Base-by-base conservation (phyloP, 1,140 invertebrate genomes). In the Colletes gigas region DNA sequence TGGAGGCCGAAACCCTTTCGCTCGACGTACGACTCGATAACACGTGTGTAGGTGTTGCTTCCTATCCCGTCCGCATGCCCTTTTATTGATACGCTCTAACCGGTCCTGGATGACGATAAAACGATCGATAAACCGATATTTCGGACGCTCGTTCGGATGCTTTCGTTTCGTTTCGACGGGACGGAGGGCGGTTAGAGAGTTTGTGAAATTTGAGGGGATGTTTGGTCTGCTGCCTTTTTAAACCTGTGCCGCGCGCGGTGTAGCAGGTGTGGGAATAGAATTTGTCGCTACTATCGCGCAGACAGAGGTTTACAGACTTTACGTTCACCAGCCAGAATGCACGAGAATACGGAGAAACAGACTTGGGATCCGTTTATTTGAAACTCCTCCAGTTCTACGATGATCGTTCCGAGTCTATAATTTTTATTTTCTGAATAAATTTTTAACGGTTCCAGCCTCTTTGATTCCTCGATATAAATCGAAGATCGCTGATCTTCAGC, bases 401-500 rank as follows among this genome's bases (percentile, higher is more conserved):
- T 50, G 50, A 10, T 12, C 8, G 30, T 30, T 30, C 30, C 30
- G 30, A 9, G 4, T 15, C 17, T 4, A 9, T n/a, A n/a, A 17
- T 12, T 9, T 50, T 50, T 10, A 12, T 12, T 50, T 50, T 50
- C 12, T 9, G 3, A 10, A 50, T 9, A 50, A 50, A 50, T 12
- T 6, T 47, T 47, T 12, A 12, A 50, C 50, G 50, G 10, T 12
- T 44, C 5, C 3, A 44, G 8, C 5, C 6, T 44, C 5, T 14
- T 4, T 21, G 60, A 62, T 17, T n/a, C 6, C 30, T 30, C 30
- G 30, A 30, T 30, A 30, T 30, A 30, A 30, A 30, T 30, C 30
- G 30, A 30, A 30, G 84, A 87, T 87, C 81, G 81, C 59, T 83
- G 82, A 87, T 87, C 84, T 83, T 52, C 52, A 83, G 55, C 81